These are phyloP conservation scores for Pseudomyrmex flavicornis DNA, from an alignment of 1,140 invertebrate genomes.

Conservation along the genomic window DNA sequence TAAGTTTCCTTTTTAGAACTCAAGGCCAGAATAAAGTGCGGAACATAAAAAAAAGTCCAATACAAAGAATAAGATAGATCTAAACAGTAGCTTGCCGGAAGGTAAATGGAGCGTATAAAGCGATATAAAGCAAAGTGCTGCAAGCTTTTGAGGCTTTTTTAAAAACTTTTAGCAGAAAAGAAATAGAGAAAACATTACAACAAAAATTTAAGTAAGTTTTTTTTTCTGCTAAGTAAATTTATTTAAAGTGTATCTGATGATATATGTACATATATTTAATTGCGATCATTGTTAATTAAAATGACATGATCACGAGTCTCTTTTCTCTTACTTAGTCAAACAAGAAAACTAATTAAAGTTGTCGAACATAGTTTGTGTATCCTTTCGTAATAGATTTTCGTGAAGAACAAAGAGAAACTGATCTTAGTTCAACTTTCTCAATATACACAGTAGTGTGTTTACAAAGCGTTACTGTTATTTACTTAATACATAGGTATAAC, in stretches of 20 bases:
- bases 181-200: conserved; percentile 33
- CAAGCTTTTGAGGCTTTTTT: not conserved
- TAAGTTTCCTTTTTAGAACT: not conserved
- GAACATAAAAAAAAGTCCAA: too few species aligned
- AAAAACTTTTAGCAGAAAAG: not conserved
- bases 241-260: not conserved
- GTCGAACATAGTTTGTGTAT: not conserved
- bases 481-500: not conserved
- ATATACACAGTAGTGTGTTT: not conserved
- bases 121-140: conserved; percentile 47
- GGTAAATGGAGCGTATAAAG: conserved; percentile 42
- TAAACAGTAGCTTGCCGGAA: not conserved
- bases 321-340: not conserved
- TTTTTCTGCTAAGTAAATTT: not conserved
- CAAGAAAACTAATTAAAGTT: conserved; percentile 47
- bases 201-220: conserved; percentile 10
- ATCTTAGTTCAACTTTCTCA: not conserved
- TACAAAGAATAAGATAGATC: not conserved
- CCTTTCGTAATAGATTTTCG: conserved; percentile 6
- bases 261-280: not conserved
- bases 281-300: not conserved
- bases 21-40: too few species aligned
- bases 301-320: not conserved
- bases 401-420: conserved; percentile 7
- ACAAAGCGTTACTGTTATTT: not conserved